These are phyloP conservation scores for Dolichoris vasculosae DNA, from an alignment of 1,140 invertebrate genomes.

Conservation along the genomic window DNA sequence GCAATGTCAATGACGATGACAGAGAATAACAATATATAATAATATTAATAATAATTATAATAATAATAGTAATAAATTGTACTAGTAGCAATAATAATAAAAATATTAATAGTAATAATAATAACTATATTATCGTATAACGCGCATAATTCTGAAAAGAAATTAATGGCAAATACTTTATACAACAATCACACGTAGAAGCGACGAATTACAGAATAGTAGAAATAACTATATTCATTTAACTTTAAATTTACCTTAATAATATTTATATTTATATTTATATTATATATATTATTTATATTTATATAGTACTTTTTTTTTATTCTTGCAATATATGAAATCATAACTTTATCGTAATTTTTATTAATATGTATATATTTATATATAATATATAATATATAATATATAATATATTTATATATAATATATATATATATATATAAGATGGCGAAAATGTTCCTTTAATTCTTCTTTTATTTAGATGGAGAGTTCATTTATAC, in stretches of 20 bases:
- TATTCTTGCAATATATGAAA: conserved; percentile 65
- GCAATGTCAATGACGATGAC: conserved; percentile 52
- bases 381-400: conserved; percentile 58
- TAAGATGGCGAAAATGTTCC: conserved; percentile 65
- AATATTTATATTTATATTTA: conserved; percentile 60
- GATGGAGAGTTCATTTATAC: conserved; percentile 57
- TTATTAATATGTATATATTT: conserved; percentile 62
- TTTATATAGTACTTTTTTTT: conserved; percentile 61
- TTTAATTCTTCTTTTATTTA: conserved; percentile 57
- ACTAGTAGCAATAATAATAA: conserved; percentile 57
- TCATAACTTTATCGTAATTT: conserved; percentile 57
- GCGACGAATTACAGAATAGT: conserved; percentile 73
- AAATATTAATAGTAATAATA: conserved; percentile 61
- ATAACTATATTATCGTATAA: conserved; percentile 66
- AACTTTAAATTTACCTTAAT: conserved; percentile 53
- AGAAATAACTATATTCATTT: conserved; percentile 72
- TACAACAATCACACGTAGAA: conserved; percentile 75
- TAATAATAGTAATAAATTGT: conserved; percentile 54
- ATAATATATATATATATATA: no score
- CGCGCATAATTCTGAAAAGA: conserved; percentile 65
- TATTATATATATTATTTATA: conserved; percentile 54
- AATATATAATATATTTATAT: no score
- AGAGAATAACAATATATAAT: conserved; percentile 53
- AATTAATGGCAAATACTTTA: conserved; percentile 70
- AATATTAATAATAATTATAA: conserved; percentile 57